Evolutionary conservation across 23 tunicate species (phyloP), one percentile per base, ranked within the genome.

Genomic region (Trididemnum nubilum): DNA sequence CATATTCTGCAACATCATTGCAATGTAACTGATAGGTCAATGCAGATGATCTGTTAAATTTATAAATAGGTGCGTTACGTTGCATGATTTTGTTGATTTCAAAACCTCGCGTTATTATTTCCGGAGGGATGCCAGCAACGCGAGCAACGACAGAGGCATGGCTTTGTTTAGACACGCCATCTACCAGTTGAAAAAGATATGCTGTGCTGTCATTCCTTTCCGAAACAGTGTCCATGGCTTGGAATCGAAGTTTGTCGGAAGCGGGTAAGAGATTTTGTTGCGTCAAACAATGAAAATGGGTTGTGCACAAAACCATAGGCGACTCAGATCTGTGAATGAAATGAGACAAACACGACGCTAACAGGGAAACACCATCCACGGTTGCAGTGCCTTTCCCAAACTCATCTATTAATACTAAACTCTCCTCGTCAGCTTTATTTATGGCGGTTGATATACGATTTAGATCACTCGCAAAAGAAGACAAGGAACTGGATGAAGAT

Each of bases 351-450:
- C 85, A 83, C 23, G 94, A 67, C 19, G 84, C 75, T 2, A 93
- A 78, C 44, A 93, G 65, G 1, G 90, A 50, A 27, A 85, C 84
- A 32, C 98, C 98, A 59, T 93, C 98, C 0, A 87, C 63, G 5
- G 93, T 87, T 1, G 98, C 90, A 22, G 98, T 93, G 22, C 98
- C 98, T 80, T 87, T 93, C 2, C 98, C 98, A 73, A 93, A 93
- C 70, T 93, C 98, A 65, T 93, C 98, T 25, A 93, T 75, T 49
- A 93, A 65, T 26, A 93, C 80, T 9, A 93, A 34, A 52, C 90
- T 76, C 5, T 74, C 31, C 24, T 51, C 34, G 39, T 75, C 54
- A 0, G 98, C 79, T 4, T 72, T 75, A 2, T 65, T 36, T 2
- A 77, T 63, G 32, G 87, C 87, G 5, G 77, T 26, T 37, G 91